Evolutionary conservation across 2,888 invertebrate genomes (phyloP).

Genomic region (Boloria euphrosyne): DNA sequence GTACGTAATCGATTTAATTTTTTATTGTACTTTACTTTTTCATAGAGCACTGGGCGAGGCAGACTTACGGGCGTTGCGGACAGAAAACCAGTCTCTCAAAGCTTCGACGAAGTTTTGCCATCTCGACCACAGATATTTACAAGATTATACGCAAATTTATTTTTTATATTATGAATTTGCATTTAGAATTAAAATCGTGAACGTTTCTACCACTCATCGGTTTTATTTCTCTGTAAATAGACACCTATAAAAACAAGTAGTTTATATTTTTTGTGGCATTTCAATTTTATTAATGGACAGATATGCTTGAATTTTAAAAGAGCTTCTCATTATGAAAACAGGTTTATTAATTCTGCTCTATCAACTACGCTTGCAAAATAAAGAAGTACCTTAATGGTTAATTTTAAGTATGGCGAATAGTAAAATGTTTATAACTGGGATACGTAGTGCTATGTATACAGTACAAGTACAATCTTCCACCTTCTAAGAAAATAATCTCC

Average conservation of each 20-base stretch:
- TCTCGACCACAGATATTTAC: constrained; percentile 39
- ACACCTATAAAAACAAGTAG: constrained; percentile 3
- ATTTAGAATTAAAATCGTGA: constrained; percentile 22
- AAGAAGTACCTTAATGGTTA: neutral
- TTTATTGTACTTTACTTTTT: constrained; percentile 54
- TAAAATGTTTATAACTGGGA: constrained; percentile 7
- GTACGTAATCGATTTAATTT: constrained; percentile 42
- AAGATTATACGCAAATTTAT: constrained; percentile 33
- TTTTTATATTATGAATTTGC: constrained; percentile 35
- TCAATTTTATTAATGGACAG: neutral
- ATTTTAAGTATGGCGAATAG: constrained; percentile 1
- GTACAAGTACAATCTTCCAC: constrained; percentile 27
- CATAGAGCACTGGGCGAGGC: constrained; percentile 53
- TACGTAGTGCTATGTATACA: constrained; percentile 13
- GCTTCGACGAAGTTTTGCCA: constrained; percentile 48
- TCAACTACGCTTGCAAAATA: no score
- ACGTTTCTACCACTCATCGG: constrained; percentile 11
- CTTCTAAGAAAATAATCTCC: constrained; percentile 33
- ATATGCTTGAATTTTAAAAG: no score
- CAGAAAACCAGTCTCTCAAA: constrained; percentile 64
- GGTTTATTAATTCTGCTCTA: neutral
- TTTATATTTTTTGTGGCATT: constrained; percentile 5
- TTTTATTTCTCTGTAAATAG: constrained; percentile 14
- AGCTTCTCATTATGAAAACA: neutral
- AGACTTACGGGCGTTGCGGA: constrained; percentile 74